A percentile compares a stretch with the other conserved stretches of the same genome.
These are phyloP conservation scores for Noctilio leporinus DNA, from an alignment of 2,113 vertebrate genomes.

Conservation along the genomic window DNA sequence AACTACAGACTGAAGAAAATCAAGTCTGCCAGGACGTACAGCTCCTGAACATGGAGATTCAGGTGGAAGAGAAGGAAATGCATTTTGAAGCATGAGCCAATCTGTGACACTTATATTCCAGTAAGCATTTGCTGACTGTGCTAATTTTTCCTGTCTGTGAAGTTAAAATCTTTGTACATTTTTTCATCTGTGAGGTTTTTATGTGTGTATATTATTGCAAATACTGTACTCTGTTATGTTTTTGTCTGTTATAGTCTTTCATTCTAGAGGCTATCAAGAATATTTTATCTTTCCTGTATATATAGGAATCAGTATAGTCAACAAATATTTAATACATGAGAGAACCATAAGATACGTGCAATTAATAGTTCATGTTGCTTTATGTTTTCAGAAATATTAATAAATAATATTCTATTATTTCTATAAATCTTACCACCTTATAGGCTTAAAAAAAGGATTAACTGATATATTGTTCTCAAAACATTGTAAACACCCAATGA, in stretches of 20 bases:
- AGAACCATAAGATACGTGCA: accelerated
- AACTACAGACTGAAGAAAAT: neutral
- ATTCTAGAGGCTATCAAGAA: neutral
- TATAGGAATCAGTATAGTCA: neutral
- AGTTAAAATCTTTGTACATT: neutral
- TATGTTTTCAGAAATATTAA: neutral
- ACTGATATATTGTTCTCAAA: neutral
- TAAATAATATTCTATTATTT: neutral
- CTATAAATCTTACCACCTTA: neutral
- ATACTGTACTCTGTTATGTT: neutral
- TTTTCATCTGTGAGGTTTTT: neutral
- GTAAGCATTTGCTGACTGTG: neutral
- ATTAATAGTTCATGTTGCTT: neutral
- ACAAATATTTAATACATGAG: neutral
- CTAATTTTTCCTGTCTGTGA: neutral
- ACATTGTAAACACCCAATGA: neutral
- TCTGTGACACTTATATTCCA: neutral
- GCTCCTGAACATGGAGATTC: accelerated
- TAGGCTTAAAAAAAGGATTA: neutral
- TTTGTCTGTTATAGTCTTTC: neutral
- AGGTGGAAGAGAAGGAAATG: neutral
- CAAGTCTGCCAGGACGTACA: neutral
- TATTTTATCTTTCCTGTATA: neutral
- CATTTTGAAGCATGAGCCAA: neutral
- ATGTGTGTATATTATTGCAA: neutral